These are phyloP conservation scores for Percopsis omiscomaycus DNA, from an alignment of 2,797 vertebrate genomes.

Conservation along the genomic window DNA sequence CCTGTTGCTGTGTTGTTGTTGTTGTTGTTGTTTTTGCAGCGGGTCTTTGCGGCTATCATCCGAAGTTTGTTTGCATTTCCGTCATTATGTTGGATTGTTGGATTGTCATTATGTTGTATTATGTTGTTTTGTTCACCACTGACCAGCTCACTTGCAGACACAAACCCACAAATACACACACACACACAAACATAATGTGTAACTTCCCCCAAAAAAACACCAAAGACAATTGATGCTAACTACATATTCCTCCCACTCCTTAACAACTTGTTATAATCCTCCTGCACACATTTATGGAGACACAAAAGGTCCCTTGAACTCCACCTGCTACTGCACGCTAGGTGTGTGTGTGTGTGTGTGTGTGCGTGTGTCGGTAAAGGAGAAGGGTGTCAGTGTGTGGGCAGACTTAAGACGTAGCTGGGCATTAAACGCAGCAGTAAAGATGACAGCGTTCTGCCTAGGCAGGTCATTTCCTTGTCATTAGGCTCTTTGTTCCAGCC, in stretches of 20 bases:
- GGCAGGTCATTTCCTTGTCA: conserved; percentile 42
- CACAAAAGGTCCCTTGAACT: neutral
- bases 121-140: conserved; percentile 14
- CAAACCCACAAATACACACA: neutral
- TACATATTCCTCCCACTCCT: neutral
- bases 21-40: neutral
- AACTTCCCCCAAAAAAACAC: neutral
- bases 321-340: neutral
- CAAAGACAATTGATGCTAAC: neutral
- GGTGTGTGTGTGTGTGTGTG: neutral
- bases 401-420: neutral
- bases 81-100: conserved; percentile 20
- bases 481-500: conserved; percentile 38
- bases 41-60: neutral
- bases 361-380: neutral
- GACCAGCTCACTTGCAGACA: neutral
- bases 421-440: conserved; percentile 4
- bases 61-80: neutral
- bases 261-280: neutral
- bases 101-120: conserved; percentile 14
- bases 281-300: neutral
- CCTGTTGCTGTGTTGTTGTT: conserved; percentile 38
- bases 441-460: conserved; percentile 30
- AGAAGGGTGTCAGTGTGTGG: conserved; percentile 2
- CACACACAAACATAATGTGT: neutral